phyloP scores from a whole-genome alignment of 2,888 invertebrate species.

The Amphipyra tragopoginis region DNA sequence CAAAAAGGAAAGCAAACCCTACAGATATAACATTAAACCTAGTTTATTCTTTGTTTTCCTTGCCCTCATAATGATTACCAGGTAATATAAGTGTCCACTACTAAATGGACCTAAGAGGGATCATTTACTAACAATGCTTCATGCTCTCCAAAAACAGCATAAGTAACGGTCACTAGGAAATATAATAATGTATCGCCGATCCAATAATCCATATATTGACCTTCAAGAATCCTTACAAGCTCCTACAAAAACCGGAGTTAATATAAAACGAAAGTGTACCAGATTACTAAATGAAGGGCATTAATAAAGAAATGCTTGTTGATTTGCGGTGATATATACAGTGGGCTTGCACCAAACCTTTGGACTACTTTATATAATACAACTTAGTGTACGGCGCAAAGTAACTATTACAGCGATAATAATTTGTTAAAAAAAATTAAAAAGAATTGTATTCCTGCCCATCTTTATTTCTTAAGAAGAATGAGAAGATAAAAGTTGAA shows the following conservation, averaged over 20 bases:
- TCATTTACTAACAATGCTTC: too few species aligned
- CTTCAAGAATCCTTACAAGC: neutral
- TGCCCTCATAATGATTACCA: too few species aligned
- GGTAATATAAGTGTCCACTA: too few species aligned
- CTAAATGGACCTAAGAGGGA: too few species aligned
- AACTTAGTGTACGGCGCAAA: constrained; percentile 32
- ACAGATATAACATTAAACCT: too few species aligned
- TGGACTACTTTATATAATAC: constrained; percentile 44
- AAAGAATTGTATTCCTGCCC: too few species aligned
- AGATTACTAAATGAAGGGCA: constrained; percentile 9
- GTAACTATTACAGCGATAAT: constrained; percentile 14
- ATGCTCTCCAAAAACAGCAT: too few species aligned
- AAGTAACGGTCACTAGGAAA: neutral
- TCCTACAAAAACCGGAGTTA: neutral
- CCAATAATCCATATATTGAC: neutral
- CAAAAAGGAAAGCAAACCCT: too few species aligned
- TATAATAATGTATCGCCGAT: neutral
- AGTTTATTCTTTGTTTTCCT: too few species aligned
- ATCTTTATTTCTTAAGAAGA: too few species aligned
- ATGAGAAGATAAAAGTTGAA: too few species aligned
- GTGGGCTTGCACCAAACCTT: constrained; percentile 44
- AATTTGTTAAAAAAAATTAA: too few species aligned
- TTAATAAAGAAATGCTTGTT: constrained; percentile 5
- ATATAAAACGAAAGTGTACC: neutral
- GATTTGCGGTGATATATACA: constrained; percentile 5